Evolutionary conservation across 2,888 invertebrate genomes (phyloP).

Genomic region (Apeira syringaria): DNA sequence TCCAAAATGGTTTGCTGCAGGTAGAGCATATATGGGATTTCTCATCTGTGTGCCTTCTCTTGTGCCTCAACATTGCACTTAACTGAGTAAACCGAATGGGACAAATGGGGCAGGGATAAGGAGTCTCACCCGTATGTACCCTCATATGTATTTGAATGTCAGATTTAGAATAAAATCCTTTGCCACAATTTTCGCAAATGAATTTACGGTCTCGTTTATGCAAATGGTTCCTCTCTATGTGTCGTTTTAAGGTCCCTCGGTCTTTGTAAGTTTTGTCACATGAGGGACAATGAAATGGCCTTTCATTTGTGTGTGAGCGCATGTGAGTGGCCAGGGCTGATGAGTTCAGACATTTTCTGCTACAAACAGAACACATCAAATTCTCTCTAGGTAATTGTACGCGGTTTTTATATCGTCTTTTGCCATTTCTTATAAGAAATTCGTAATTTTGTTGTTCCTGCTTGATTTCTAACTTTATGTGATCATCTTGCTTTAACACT

Average conservation of each 20-base stretch:
- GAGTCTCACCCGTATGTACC: conserved; percentile 69
- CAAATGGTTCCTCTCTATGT: conserved; percentile 53
- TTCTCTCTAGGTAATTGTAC: conserved; percentile 30
- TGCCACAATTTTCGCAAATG: conserved; percentile 69
- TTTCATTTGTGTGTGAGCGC: conserved; percentile 59
- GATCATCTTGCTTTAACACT: conserved; percentile 4
- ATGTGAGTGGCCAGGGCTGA: conserved; percentile 54
- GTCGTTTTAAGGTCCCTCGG: conserved; percentile 54
- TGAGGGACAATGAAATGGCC: conserved; percentile 49
- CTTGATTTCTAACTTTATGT: background rate
- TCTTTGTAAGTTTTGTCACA: conserved; percentile 66
- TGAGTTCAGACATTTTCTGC: conserved; percentile 44
- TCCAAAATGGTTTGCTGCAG: conserved; percentile 62
- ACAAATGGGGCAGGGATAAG: conserved; percentile 60
- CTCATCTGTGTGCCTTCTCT: conserved; percentile 53
- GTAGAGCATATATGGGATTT: conserved; percentile 52
- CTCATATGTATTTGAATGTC: conserved; percentile 63
- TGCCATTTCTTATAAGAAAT: conserved; percentile 8
- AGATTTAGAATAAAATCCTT: conserved; percentile 59
- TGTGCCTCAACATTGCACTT: conserved; percentile 57
- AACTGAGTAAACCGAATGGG: conserved; percentile 56
- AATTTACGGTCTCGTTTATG: conserved; percentile 50
- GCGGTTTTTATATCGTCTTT: conserved; percentile 35
- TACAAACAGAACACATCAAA: conserved; percentile 51
- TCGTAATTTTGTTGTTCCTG: background rate